Percentiles rank a stretch among this genome's conserved stretches.
These are phyloP conservation scores for Ictidomys tridecemlineatus DNA, from an alignment of 2,113 vertebrate species.

Conservation along the genomic window DNA sequence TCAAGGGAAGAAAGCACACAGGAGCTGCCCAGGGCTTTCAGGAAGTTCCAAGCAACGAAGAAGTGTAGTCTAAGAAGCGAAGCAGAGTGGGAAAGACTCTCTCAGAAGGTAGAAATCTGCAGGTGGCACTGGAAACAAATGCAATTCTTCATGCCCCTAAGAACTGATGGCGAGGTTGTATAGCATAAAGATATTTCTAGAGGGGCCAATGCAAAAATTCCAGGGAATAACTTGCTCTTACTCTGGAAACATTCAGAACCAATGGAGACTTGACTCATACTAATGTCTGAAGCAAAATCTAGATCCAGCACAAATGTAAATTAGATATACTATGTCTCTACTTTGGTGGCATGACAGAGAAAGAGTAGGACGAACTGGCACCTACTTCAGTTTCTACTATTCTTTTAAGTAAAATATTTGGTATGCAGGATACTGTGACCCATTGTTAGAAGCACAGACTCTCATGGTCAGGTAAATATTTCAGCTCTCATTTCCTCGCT, in stretches of 20 bases:
- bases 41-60: neutral
- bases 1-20: neutral
- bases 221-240: neutral
- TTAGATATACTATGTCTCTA: neutral
- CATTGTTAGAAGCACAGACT: neutral
- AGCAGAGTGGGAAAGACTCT: neutral
- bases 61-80: accelerated
- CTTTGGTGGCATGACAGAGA: neutral
- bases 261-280: neutral
- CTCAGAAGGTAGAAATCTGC: neutral
- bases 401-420: neutral
- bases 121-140: accelerated
- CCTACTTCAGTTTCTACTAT: neutral
- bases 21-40: neutral
- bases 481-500: neutral
- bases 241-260: neutral
- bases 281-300: neutral
- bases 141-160: neutral
- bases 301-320: neutral
- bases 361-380: too few species aligned
- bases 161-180: neutral
- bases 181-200: neutral
- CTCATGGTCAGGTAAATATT: neutral
- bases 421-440: too few species aligned
- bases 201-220: neutral